Percentiles rank a stretch among this genome's conserved stretches.
Conservation (phyloP, 2,113 vertebrate genomes). For the Chamaetylas fuelleborni region DNA sequence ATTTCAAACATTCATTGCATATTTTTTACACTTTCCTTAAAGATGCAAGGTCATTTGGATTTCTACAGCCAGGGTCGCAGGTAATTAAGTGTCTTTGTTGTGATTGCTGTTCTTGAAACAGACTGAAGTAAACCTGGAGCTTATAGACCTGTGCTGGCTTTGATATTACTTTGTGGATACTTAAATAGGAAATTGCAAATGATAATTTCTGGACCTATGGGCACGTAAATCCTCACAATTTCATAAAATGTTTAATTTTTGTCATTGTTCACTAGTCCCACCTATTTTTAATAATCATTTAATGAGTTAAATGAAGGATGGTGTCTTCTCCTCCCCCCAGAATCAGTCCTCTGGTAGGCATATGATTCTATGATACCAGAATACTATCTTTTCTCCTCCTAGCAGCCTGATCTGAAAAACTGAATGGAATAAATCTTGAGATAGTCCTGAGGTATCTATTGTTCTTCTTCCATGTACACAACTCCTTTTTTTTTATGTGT, state of each 20-base stretch:
- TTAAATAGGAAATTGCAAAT: neutral
- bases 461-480: neutral
- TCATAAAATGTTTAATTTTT: neutral
- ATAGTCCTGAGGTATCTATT: neutral
- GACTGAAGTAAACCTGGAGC: conserved; percentile 72
- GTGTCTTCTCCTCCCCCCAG: neutral
- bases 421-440: neutral
- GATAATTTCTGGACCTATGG: neutral
- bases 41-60: conserved; percentile 54
- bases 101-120: conserved; percentile 77
- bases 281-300: neutral
- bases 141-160: neutral
- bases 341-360: neutral
- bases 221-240: neutral
- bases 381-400: neutral
- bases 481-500: neutral
- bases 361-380: neutral
- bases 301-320: neutral
- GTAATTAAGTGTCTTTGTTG: conserved; percentile 79
- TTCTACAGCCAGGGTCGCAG: conserved; percentile 75
- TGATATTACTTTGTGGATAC: neutral
- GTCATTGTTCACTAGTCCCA: neutral
- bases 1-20: neutral
- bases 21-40: neutral
- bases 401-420: neutral